Evolutionary conservation across 2,797 vertebrate genomes (phyloP), one percentile per base, ranked within the genome.

Genomic region (Tapirus indicus): DNA sequence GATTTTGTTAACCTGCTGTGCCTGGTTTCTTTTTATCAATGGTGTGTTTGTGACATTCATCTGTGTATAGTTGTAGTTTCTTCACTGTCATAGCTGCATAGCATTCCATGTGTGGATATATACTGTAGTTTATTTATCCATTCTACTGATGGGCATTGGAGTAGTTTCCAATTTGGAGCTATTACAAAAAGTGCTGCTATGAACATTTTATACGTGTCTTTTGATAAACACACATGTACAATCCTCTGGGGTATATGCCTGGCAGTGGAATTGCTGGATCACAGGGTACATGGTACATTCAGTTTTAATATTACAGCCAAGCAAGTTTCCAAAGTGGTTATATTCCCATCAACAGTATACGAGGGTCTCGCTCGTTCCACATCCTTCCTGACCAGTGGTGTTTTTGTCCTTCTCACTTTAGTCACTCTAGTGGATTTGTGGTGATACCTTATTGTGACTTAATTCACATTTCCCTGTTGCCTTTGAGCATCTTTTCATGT

Each of bases 41-140:
- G 16, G 13, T 23, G 1, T n/a, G 32, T 54, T 13, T 54, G 69
- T 10, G 47, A 58, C 0, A 3, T 29, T 56, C 29, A 14, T 2
- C 32, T 0, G 0, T 1, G 18, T 0, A 3, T 13, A 20, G 6
- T 4, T 23, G 21, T 21, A 14, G n/a, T 44, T 72, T 7, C 5
- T n/a, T 74, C 68, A 20, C 56, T 74, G 18, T 21, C 54, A 38
- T 0, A 10, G 84, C 32, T 60, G 12, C 62, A 10, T 13, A 10
- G 27, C 10, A 1, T 25, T 78, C 27, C 1, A 1, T 8, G 14
- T 8, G 49, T n/a, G 25, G 64, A 4, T 6, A 2, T 5, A 10
- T 0, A 35, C 20, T 47, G 10, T 25, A 16, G 14, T 69, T 54
- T 25, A 27, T 88, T 29, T 60, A 16, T 23, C 16, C 25, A 9